These are phyloP conservation scores for Microhierax caerulescens DNA, from an alignment of 2,797 vertebrate genomes.

Conservation along the genomic window DNA sequence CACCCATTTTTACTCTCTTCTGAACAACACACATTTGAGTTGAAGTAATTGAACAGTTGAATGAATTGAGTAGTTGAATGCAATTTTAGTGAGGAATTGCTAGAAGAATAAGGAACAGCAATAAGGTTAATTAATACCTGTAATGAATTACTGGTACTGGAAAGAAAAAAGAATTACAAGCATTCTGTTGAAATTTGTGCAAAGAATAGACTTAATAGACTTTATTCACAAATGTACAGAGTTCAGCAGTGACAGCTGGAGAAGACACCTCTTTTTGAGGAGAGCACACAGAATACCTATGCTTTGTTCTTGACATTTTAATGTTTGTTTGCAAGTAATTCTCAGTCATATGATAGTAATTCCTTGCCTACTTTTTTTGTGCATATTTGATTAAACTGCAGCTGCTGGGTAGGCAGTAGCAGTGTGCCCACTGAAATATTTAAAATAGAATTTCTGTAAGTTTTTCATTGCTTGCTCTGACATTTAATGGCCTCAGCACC, in stretches of 20 bases:
- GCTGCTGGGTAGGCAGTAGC: background rate
- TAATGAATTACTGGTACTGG: background rate
- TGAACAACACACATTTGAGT: background rate
- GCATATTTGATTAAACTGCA: background rate
- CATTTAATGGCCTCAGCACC: background rate
- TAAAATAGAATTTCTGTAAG: background rate
- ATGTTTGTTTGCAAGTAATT: background rate
- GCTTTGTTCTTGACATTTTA: background rate
- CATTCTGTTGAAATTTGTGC: background rate
- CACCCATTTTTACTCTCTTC: background rate
- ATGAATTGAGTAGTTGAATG: background rate
- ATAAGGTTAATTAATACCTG: background rate
- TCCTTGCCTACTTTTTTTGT: background rate
- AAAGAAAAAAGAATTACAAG: background rate
- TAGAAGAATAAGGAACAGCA: background rate
- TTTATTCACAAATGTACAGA: background rate
- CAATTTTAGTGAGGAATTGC: background rate
- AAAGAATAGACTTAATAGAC: background rate
- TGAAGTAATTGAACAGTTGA: background rate
- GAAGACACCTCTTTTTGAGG: background rate
- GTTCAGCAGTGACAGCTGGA: background rate
- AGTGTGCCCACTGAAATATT: background rate
- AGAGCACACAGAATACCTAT: background rate
- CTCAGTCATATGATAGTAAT: background rate
- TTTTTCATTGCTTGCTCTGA: background rate